A percentile compares a stretch with the other conserved stretches of the same genome.
These are phyloP conservation scores for Temnothorax longispinosus DNA, from an alignment of 1,140 invertebrate genomes.

Conservation along the genomic window DNA sequence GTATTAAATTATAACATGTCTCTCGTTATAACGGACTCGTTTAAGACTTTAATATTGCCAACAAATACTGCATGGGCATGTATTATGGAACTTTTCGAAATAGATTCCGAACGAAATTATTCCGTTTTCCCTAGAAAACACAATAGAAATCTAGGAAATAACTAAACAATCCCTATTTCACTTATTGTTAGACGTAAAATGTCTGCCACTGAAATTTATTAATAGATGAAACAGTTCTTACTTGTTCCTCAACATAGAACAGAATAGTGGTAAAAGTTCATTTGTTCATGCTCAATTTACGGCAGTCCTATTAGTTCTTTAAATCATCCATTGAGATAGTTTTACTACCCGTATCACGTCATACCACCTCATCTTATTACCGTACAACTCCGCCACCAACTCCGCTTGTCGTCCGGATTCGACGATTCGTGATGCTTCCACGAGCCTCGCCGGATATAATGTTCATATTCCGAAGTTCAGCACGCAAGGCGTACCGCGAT, in stretches of 20 bases:
- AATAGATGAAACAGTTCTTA: not conserved
- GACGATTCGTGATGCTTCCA: slow-evolving; percentile 38
- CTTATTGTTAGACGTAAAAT: not conserved
- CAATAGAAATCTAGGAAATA: no score
- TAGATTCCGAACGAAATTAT: no score
- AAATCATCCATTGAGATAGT: not conserved
- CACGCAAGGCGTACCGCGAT: slow-evolving; percentile 58
- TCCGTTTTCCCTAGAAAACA: no score
- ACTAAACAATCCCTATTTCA: no score
- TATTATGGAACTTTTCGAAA: no score
- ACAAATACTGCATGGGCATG: not conserved
- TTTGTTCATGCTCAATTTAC: not conserved
- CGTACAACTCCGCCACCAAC: not conserved
- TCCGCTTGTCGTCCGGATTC: slow-evolving; percentile 35
- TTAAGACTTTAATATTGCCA: not conserved
- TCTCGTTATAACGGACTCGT: not conserved
- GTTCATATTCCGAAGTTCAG: slow-evolving; percentile 67
- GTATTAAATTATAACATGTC: not conserved
- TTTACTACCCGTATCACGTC: not conserved
- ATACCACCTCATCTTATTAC: not conserved
- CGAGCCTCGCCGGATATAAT: slow-evolving; percentile 41
- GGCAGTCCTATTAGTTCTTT: not conserved
- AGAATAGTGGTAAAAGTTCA: no score
- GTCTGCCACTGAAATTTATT: not conserved
- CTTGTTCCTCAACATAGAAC: not conserved